Evolutionary conservation across 2,888 invertebrate species (phyloP), one percentile per base, ranked within the genome.

Genomic region (Caenorhabditis plicata): DNA sequence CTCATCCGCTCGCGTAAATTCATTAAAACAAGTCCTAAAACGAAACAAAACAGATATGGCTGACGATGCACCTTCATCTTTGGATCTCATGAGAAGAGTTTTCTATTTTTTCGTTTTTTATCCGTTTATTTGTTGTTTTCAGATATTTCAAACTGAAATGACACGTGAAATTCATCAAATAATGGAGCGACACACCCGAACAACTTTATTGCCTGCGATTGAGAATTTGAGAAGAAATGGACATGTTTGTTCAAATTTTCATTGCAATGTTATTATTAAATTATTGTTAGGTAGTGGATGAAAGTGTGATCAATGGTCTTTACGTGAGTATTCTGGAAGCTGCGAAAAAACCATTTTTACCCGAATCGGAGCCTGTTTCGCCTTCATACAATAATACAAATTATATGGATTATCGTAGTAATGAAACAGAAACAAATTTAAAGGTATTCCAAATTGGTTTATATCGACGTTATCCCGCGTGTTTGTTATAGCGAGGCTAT

Each of bases 191-290:
- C 73, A 79, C 44, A 57, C 76, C 2, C 53, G 77, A 13, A 74
- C 76, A 5, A 77, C 78, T 0, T 71, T 78, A 27, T 53, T 71
- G 26, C 78, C 78, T n/a, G 78, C 78, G 0, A 74, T 78, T 17
- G 78, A 78, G 47, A 78, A 78, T 48, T 54, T 78, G 32, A 58
- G 64, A 29, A 58, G 68, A 15, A 76, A 79, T 33, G 78, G 78
- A 9, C 73, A 76, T 55, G 74, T 74, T 33, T 9, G 17, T 8
- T 36, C 36, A 8, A 36, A 8, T n/a, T 8, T 15, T 36, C 19
- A 33, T 25, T 20, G 2, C 3, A 11, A 2, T 4, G 9, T 17
- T 25, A 41, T 17, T 4, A 20, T n/a, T 45, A 1, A 11, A 19
- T 40, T 40, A 22, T 27, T 27, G 29, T 23, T 44, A 76, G 76